These are phyloP conservation scores for Heteronetta atricapilla DNA, from an alignment of 2,113 vertebrate species.

Conservation along the genomic window DNA sequence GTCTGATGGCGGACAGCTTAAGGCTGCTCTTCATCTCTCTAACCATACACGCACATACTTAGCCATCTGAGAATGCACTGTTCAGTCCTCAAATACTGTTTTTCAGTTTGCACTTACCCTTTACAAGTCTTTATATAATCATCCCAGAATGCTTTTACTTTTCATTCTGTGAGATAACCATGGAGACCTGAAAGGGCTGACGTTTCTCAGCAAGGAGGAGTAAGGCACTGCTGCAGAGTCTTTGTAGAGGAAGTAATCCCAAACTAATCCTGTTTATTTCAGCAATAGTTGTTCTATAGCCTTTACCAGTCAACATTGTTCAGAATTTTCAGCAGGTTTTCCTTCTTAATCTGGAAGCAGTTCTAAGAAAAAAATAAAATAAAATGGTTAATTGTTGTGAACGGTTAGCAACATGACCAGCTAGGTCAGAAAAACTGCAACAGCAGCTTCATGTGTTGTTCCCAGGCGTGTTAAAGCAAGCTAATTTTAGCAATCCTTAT, in stretches of 20 bases:
- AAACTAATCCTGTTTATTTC: conserved; percentile 61
- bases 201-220: not conserved
- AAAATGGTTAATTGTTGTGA: conserved; percentile 4
- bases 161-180: conserved; percentile 61
- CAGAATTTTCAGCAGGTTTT: not conserved
- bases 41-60: not conserved
- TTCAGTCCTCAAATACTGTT: not conserved
- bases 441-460: conserved; percentile 25
- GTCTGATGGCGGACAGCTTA: not conserved
- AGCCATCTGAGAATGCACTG: not conserved
- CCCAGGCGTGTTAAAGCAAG: not conserved
- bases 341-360: not conserved
- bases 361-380: not conserved
- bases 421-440: conserved; percentile 25
- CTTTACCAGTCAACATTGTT: conserved; percentile 8
- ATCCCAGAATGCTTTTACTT: conserved; percentile 44
- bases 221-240: not conserved
- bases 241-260: conserved; percentile 41
- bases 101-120: conserved; percentile 18
- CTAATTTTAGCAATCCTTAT: conserved; percentile 43
- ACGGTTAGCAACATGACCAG: conserved; percentile 2
- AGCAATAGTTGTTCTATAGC: conserved; percentile 19
- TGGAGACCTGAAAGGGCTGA: conserved; percentile 57
- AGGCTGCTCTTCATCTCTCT: not conserved
- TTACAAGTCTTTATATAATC: conserved; percentile 57